Evolutionary conservation across 1,140 invertebrate species (phyloP).

Genomic region (Phenacoccus solenopsis): DNA sequence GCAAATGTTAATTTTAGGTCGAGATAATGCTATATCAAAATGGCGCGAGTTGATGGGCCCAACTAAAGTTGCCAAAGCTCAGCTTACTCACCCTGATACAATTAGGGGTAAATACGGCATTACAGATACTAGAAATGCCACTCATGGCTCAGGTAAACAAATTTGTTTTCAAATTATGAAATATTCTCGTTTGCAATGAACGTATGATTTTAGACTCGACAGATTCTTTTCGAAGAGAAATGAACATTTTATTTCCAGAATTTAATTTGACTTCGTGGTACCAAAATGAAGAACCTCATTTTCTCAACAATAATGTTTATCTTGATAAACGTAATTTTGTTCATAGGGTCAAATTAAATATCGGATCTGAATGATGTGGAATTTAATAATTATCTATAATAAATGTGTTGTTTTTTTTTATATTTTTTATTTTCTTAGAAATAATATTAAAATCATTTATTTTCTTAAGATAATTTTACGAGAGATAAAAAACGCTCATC

Average conservation of each 20-base stretch:
- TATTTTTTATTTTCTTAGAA: too few species aligned
- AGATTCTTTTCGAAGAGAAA: conserved; percentile 60
- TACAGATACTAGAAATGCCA: conserved; percentile 83
- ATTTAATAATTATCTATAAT: too few species aligned
- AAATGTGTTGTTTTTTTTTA: too few species aligned
- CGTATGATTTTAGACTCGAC: conserved; percentile 52
- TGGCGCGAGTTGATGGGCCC: conserved; percentile 80
- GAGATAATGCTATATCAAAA: conserved; percentile 55
- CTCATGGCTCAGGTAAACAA: conserved; percentile 68
- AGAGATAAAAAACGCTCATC: too few species aligned
- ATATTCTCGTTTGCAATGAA: not conserved
- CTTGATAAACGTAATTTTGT: conserved; percentile 34
- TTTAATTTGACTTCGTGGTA: conserved; percentile 49
- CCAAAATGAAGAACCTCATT: conserved; percentile 37
- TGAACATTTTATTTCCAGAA: conserved; percentile 68
- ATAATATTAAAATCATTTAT: too few species aligned
- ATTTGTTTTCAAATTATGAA: not conserved
- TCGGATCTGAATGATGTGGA: too few species aligned
- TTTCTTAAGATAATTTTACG: too few species aligned
- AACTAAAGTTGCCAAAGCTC: conserved; percentile 58
- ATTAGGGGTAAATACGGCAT: conserved; percentile 72
- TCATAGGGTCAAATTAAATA: conserved; percentile 27
- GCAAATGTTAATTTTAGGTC: conserved; percentile 60
- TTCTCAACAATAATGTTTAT: conserved; percentile 31
- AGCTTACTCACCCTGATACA: conserved; percentile 58